Evolutionary conservation across 1,140 invertebrate species (phyloP).

Genomic region (Eufriesea mexicana): DNA sequence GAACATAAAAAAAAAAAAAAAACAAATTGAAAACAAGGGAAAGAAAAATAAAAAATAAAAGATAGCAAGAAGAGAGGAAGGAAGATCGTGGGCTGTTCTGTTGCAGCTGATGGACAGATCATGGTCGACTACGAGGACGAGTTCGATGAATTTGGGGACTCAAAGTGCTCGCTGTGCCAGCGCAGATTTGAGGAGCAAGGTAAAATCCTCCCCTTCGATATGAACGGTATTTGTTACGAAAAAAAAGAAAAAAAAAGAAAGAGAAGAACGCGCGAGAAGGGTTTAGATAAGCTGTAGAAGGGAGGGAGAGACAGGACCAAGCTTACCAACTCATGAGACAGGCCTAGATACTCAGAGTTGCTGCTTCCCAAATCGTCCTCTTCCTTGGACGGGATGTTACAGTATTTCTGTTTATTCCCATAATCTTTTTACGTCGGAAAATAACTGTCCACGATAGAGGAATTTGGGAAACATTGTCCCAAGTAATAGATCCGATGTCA

Average conservation of each 20-base stretch:
- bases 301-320: slow-evolving; percentile 79
- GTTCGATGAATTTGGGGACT: slow-evolving; percentile 83
- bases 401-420: background rate
- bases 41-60: slow-evolving; percentile 21
- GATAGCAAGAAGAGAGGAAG: slow-evolving; percentile 61
- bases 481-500: slow-evolving; percentile 28
- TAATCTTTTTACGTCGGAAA: background rate
- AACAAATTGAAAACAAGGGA: slow-evolving; percentile 17
- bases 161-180: slow-evolving; percentile 88
- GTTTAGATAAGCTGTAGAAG: slow-evolving; percentile 39
- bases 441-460: background rate
- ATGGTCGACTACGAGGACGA: slow-evolving; percentile 84
- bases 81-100: slow-evolving; percentile 81
- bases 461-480: slow-evolving; percentile 27
- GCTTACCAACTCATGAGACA: slow-evolving; percentile 76
- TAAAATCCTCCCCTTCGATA: slow-evolving; percentile 76
- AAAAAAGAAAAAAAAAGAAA: background rate
- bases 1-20: background rate
- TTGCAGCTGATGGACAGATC: slow-evolving; percentile 87
- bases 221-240: slow-evolving; percentile 57
- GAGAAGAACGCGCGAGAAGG: slow-evolving; percentile 15
- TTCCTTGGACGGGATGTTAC: background rate
- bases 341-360: slow-evolving; percentile 55
- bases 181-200: slow-evolving; percentile 89
- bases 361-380: slow-evolving; percentile 48